Conservation (phyloP, 64 coral and sea anemone species). For the Platygyra sinensis region DNA sequence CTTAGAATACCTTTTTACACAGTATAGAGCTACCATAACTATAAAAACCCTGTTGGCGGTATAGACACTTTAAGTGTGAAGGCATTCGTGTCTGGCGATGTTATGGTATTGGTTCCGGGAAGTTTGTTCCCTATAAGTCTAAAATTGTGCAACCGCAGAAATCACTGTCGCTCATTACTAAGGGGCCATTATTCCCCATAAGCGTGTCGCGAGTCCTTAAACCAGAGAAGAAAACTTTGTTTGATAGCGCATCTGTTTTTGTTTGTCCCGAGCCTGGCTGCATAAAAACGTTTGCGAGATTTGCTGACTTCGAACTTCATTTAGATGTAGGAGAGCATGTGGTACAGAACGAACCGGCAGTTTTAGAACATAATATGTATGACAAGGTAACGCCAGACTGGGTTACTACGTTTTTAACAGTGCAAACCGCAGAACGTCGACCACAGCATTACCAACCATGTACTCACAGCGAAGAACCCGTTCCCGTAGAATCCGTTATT, state of each 20-base stretch:
- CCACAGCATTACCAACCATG: slow-evolving; percentile 24
- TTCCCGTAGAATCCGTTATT: slow-evolving; percentile 49
- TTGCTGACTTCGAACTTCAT: too few relatives aligned
- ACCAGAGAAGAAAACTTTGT: too few relatives aligned
- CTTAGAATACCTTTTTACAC: too few relatives aligned
- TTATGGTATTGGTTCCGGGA: slow-evolving; percentile 52
- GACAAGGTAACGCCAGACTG: slow-evolving; percentile 52
- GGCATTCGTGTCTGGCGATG: slow-evolving; percentile 66
- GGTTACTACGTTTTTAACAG: slow-evolving; percentile 52
- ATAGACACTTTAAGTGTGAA: slow-evolving; percentile 5
- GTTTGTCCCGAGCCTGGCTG: too few relatives aligned
- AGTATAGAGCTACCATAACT: too few relatives aligned
- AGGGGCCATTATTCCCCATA: slow-evolving; percentile 48
- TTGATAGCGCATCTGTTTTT: too few relatives aligned
- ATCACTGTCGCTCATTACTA: slow-evolving; percentile 37
- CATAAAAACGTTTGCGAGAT: too few relatives aligned
- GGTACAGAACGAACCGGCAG: too few relatives aligned
- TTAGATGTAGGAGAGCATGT: too few relatives aligned
- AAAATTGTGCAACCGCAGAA: slow-evolving; percentile 45
- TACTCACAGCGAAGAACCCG: slow-evolving; percentile 28
- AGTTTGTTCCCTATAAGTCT: slow-evolving; percentile 13
- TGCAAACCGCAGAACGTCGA: slow-evolving; percentile 40
- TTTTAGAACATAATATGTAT: too few relatives aligned
- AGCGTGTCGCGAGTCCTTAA: too few relatives aligned
- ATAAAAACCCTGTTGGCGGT: too few relatives aligned